Percentiles rank a stretch among this genome's conserved stretches.
Conservation (phyloP, 1,140 invertebrate genomes). For the Dendrolimus kikuchii region DNA sequence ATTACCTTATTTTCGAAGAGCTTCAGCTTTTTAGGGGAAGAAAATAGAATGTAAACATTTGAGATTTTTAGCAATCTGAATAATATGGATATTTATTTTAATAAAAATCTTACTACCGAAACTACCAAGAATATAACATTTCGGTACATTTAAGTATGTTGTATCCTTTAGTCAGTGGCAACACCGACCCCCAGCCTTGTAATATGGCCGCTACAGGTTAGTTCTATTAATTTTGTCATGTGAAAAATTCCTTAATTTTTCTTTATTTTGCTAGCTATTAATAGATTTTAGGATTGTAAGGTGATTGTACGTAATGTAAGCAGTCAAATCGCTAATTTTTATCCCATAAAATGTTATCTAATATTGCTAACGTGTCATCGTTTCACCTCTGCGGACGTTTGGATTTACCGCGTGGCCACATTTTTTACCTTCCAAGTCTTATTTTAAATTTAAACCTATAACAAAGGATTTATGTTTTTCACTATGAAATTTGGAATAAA, state of each 20-base stretch:
- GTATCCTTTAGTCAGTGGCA: conserved; percentile 40
- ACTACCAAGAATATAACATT: no score
- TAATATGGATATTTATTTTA: no score
- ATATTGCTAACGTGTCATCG: conserved; percentile 69
- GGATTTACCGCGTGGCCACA: conserved; percentile 71
- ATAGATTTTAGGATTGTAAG: conserved; percentile 26
- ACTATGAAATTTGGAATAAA: no score
- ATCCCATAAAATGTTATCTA: conserved; percentile 27
- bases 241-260: conserved; percentile 40
- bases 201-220: conserved; percentile 73
- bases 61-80: no score
- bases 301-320: conserved; percentile 22
- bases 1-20: no score
- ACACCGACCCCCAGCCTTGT: conserved; percentile 61
- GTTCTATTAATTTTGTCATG: conserved; percentile 67
- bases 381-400: conserved; percentile 67
- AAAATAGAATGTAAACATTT: no score
- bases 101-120: no score
- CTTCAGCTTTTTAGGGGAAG: no score
- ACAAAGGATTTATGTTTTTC: no score
- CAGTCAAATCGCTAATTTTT: conserved; percentile 12
- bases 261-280: conserved; percentile 25
- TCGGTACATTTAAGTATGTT: no score
- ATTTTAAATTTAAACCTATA: no score
- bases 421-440: conserved; percentile 40